Conservation (phyloP, 2,888 invertebrate genomes). For the Patella ulyssiponensis region DNA sequence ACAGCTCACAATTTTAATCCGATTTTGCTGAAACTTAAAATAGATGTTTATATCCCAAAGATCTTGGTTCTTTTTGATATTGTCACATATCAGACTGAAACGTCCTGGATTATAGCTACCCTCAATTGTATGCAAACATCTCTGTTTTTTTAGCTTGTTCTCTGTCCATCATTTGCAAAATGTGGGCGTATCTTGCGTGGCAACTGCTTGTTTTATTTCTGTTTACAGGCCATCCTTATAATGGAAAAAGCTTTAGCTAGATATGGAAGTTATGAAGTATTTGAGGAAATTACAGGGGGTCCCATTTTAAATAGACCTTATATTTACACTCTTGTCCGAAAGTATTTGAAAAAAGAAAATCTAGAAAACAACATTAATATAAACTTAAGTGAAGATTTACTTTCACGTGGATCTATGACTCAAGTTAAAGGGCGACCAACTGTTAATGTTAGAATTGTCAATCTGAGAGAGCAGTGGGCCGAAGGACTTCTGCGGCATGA, state of each 20-base stretch:
- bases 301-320: constrained; percentile 52
- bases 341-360: constrained; percentile 56
- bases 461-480: constrained; percentile 64
- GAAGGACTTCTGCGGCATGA: constrained; percentile 67
- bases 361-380: constrained; percentile 53
- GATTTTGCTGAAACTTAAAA: too few relatives aligned
- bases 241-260: constrained; percentile 58
- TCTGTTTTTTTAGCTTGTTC: too few relatives aligned
- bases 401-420: constrained; percentile 66
- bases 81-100: too few relatives aligned
- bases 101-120: too few relatives aligned
- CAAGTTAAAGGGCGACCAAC: constrained; percentile 59
- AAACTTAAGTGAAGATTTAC: constrained; percentile 61
- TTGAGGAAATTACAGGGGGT: constrained; percentile 64
- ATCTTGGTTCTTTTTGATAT: too few relatives aligned
- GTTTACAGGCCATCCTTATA: constrained; percentile 61
- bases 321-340: constrained; percentile 51
- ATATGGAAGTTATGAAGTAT: constrained; percentile 64
- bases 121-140: too few relatives aligned
- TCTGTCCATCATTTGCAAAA: too few relatives aligned
- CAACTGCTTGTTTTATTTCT: too few relatives aligned
- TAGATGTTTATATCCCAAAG: too few relatives aligned
- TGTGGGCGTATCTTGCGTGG: too few relatives aligned
- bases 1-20: too few relatives aligned
- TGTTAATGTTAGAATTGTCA: constrained; percentile 62